These are phyloP conservation scores for Gallinago paraguaiae DNA, from an alignment of 2,113 vertebrate genomes.

Conservation along the genomic window DNA sequence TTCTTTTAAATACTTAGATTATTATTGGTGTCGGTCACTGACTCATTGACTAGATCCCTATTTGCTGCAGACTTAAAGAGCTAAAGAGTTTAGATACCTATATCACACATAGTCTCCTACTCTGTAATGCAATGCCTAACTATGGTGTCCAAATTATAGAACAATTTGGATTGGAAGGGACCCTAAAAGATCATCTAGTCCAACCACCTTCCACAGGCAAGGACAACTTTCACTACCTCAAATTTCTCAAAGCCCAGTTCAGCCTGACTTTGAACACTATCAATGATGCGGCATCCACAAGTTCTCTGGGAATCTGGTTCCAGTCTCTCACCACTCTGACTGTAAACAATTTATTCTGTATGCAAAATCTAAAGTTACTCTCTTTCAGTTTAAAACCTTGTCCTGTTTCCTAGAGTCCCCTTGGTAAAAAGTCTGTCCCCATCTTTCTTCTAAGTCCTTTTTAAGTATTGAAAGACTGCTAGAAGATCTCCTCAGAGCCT, in stretches of 20 bases:
- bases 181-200: background rate
- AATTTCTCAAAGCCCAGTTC: fast-evolving
- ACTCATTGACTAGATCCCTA: background rate
- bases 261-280: background rate
- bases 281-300: fast-evolving
- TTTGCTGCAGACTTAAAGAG: background rate
- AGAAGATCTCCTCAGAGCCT: background rate
- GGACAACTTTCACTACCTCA: background rate
- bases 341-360: background rate
- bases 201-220: fast-evolving
- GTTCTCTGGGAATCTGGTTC: background rate
- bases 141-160: background rate
- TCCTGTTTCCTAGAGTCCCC: background rate
- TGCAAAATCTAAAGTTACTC: background rate
- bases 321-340: background rate
- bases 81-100: fast-evolving
- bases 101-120: background rate
- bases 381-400: background rate
- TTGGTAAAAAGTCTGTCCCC: background rate
- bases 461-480: background rate
- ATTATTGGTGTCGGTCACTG: background rate
- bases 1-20: background rate
- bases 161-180: background rate
- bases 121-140: background rate
- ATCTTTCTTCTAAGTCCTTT: background rate